Conservation (phyloP, 2,888 invertebrate species). For the Spilosoma lubricipeda region DNA sequence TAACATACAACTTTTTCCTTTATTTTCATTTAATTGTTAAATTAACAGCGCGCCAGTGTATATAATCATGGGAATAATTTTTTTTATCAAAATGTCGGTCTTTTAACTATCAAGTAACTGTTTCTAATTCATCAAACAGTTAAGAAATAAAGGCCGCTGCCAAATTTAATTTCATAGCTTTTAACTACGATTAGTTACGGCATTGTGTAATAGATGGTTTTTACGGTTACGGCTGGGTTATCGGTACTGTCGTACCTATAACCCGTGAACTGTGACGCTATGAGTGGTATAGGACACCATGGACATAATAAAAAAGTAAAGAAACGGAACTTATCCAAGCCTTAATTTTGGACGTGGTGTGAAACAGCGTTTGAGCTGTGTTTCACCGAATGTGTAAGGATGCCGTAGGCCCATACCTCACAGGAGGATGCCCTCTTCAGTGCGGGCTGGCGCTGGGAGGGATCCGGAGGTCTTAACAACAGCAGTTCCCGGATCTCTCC, state of each 20-base stretch:
- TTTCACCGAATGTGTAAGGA: too few relatives aligned
- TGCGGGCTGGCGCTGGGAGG: too few relatives aligned
- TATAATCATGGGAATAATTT: conserved; percentile 29
- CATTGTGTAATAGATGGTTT: conserved; percentile 46
- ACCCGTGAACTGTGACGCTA: conserved; percentile 36
- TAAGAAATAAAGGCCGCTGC: conserved; percentile 39
- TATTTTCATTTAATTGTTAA: neutral
- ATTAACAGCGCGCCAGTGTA: neutral
- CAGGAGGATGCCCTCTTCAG: too few relatives aligned
- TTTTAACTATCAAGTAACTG: conserved; percentile 38
- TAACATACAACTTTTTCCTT: neutral
- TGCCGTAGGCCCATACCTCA: too few relatives aligned
- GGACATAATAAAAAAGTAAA: neutral
- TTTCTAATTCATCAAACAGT: conserved; percentile 43
- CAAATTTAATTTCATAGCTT: conserved; percentile 57
- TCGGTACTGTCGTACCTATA: conserved; percentile 14
- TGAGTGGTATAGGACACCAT: neutral
- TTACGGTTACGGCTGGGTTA: conserved; percentile 39
- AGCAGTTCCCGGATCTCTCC: too few relatives aligned
- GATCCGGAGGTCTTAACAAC: too few relatives aligned
- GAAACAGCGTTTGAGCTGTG: too few relatives aligned
- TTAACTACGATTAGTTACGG: conserved; percentile 45
- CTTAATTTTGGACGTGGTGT: neutral
- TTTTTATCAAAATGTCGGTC: conserved; percentile 2
- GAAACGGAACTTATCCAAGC: neutral